phyloP scores from a whole-genome alignment of 2,113 vertebrate genomes.

The Colinus virginianus region DNA sequence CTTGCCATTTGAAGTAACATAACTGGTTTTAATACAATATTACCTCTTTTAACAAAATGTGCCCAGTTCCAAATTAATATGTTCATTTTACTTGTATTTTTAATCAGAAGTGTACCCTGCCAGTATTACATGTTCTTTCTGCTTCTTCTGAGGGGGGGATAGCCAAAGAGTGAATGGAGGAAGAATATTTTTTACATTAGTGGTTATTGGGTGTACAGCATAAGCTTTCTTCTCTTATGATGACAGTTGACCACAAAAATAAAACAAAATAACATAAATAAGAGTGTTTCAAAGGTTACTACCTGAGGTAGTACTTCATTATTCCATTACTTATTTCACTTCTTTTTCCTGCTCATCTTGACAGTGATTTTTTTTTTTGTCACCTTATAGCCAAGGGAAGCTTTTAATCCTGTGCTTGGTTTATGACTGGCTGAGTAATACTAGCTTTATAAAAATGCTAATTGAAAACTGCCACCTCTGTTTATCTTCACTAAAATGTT shows the following conservation, averaged over 20 bases:
- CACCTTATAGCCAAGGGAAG: slow-evolving; percentile 80
- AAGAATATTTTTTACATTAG: slow-evolving; percentile 78
- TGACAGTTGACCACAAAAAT: slow-evolving; percentile 72
- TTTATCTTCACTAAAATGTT: slow-evolving; percentile 82
- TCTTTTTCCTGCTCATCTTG: slow-evolving; percentile 74
- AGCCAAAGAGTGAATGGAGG: slow-evolving; percentile 94
- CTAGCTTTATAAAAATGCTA: slow-evolving; percentile 80
- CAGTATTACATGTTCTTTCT: slow-evolving; percentile 80
- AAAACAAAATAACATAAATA: slow-evolving; percentile 67
- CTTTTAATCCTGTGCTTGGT: slow-evolving; percentile 71
- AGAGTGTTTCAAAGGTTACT: slow-evolving; percentile 57
- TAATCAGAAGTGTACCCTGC: slow-evolving; percentile 58
- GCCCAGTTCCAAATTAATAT: slow-evolving; percentile 78
- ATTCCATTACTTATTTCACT: slow-evolving; percentile 77
- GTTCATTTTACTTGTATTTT: slow-evolving; percentile 74
- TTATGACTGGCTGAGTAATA: slow-evolving; percentile 70
- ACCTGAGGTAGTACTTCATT: slow-evolving; percentile 69
- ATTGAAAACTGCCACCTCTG: slow-evolving; percentile 77
- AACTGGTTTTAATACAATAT: slow-evolving; percentile 84
- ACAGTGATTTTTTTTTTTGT: slow-evolving; percentile 59
- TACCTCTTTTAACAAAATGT: slow-evolving; percentile 86
- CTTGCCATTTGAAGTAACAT: slow-evolving; percentile 77
- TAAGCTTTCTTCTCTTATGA: slow-evolving; percentile 56
- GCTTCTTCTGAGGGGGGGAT: slow-evolving; percentile 79
- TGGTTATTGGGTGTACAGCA: slow-evolving; percentile 70